Evolutionary conservation across 64 coral and sea anemone species (phyloP).

Genomic region (Acropora tenuis): DNA sequence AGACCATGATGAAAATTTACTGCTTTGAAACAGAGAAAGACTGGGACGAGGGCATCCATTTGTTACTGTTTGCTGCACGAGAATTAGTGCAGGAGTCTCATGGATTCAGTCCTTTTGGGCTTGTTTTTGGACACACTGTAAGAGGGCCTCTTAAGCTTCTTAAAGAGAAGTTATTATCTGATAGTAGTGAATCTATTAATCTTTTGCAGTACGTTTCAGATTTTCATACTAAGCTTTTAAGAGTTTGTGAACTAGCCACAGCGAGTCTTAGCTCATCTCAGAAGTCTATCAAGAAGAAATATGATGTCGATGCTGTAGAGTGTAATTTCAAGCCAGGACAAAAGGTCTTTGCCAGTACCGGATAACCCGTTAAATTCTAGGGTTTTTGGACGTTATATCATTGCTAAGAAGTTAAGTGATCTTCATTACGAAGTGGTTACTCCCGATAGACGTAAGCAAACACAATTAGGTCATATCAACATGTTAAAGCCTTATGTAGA

Average conservation of each 20-base stretch:
- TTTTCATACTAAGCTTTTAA: slow-evolving; percentile 29
- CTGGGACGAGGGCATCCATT: slow-evolving; percentile 56
- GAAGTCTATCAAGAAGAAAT: slow-evolving; percentile 47
- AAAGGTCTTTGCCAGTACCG: slow-evolving; percentile 67
- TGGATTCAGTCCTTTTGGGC: slow-evolving; percentile 31
- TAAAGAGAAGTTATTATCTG: slow-evolving; percentile 53
- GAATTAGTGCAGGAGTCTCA: slow-evolving; percentile 10
- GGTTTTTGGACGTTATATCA: slow-evolving; percentile 67
- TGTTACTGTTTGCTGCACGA: slow-evolving; percentile 46
- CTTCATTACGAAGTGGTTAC: slow-evolving; percentile 61
- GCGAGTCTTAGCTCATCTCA: slow-evolving; percentile 13
- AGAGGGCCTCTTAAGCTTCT: slow-evolving; percentile 41
- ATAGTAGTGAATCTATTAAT: not conserved
- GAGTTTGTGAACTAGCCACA: slow-evolving; percentile 52
- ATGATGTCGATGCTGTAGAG: slow-evolving; percentile 31
- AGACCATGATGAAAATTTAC: slow-evolving; percentile 40
- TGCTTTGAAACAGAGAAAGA: slow-evolving; percentile 16
- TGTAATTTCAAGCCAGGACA: slow-evolving; percentile 54
- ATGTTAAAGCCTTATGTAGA: slow-evolving; percentile 55
- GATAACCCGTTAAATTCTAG: slow-evolving; percentile 23
- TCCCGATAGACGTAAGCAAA: slow-evolving; percentile 52
- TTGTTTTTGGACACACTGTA: slow-evolving; percentile 49
- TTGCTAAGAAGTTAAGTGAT: slow-evolving; percentile 55
- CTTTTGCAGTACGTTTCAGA: slow-evolving; percentile 38
- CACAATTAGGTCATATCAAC: slow-evolving; percentile 43